These are phyloP conservation scores for Litoditis marina DNA, from an alignment of 2,888 invertebrate species.

Conservation along the genomic window DNA sequence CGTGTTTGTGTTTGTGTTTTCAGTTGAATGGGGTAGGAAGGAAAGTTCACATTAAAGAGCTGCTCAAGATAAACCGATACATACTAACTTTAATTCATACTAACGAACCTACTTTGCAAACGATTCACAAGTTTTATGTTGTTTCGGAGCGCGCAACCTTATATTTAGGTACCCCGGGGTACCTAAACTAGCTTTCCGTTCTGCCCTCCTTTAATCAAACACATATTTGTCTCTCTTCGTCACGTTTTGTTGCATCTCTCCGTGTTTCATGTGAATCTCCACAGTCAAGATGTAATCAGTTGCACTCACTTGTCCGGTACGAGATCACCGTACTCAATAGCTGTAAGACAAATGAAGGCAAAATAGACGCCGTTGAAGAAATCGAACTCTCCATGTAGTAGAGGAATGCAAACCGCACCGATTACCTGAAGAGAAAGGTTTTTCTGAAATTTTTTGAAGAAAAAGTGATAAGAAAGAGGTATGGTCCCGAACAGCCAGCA, in stretches of 20 bases:
- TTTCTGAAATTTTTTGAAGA: neutral
- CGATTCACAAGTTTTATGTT: too few species aligned
- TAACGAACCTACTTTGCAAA: too few species aligned
- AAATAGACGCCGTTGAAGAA: conserved; percentile 60
- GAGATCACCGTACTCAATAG: conserved; percentile 59
- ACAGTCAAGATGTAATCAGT: neutral
- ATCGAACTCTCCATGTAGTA: conserved; percentile 49
- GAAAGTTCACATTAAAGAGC: too few species aligned
- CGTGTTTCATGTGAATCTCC: neutral
- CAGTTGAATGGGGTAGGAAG: too few species aligned
- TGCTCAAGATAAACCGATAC: too few species aligned
- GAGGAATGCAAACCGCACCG: conserved; percentile 39
- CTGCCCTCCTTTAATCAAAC: too few species aligned
- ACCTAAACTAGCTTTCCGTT: too few species aligned
- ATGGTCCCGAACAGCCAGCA: neutral
- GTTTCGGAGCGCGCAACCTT: too few species aligned
- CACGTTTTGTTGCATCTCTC: neutral
- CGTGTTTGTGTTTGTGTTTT: too few species aligned
- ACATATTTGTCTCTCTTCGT: neutral
- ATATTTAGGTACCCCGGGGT: too few species aligned
- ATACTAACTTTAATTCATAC: too few species aligned
- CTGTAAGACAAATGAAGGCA: conserved; percentile 57
- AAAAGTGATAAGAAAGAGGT: too few species aligned
- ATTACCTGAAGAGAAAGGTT: conserved; percentile 15
- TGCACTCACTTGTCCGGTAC: conserved; percentile 46